Evolutionary conservation across 1,140 invertebrate genomes (phyloP).

Genomic region (Procambarus clarkii): DNA sequence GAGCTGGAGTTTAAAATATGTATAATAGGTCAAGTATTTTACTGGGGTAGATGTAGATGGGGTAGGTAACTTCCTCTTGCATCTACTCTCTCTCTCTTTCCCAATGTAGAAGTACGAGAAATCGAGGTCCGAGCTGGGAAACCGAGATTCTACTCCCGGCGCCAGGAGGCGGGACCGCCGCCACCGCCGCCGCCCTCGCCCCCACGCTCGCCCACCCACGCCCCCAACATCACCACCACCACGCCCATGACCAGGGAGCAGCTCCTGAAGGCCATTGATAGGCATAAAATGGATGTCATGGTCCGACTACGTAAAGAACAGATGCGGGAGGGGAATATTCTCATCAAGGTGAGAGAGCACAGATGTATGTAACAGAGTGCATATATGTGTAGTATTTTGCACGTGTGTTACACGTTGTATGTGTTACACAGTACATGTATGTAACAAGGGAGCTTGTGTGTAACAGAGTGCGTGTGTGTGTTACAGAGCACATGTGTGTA

Average conservation of each 20-base stretch:
- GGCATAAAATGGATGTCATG: slow-evolving; percentile 60
- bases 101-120: background rate
- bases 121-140: slow-evolving; percentile 23
- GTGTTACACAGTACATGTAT: too few species aligned
- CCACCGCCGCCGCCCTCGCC: background rate
- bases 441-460: too few species aligned
- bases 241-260: slow-evolving; percentile 51
- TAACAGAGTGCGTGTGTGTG: too few species aligned
- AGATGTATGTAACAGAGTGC: too few species aligned
- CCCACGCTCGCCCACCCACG: slow-evolving; percentile 9
- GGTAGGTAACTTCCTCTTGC: too few species aligned
- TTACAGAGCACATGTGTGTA: too few species aligned
- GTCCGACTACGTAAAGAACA: slow-evolving; percentile 53
- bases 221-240: slow-evolving; percentile 29
- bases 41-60: too few species aligned
- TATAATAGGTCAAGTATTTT: too few species aligned
- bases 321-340: slow-evolving; percentile 65
- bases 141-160: slow-evolving; percentile 37
- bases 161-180: background rate
- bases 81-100: background rate
- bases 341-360: slow-evolving; percentile 54
- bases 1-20: too few species aligned
- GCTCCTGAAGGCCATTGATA: slow-evolving; percentile 45
- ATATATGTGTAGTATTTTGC: too few species aligned
- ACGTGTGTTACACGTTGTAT: too few species aligned